phyloP scores from a whole-genome alignment of 2,797 vertebrate genomes.

The Aratinga solstitialis region DNA sequence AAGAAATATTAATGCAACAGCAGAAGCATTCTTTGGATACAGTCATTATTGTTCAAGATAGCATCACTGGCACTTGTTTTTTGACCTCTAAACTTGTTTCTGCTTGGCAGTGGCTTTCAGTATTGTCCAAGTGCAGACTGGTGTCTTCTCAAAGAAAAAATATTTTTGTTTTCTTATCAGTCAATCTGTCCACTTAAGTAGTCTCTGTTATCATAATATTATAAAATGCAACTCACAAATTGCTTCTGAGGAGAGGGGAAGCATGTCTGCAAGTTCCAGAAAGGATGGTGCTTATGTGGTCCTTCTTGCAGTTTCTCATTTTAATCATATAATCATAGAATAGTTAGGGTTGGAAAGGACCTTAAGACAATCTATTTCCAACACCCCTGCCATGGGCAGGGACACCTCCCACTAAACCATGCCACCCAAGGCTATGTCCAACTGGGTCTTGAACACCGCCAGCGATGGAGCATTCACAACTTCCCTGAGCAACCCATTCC shows the following conservation, averaged over 20 bases:
- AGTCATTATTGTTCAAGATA: constrained; percentile 19
- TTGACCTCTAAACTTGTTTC: constrained; percentile 49
- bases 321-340: neutral
- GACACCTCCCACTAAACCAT: too few relatives aligned
- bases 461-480: too few relatives aligned
- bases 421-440: too few relatives aligned
- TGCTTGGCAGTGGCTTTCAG: neutral
- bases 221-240: neutral
- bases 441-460: too few relatives aligned
- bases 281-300: neutral
- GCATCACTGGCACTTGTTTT: neutral
- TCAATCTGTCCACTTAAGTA: constrained; percentile 11
- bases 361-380: too few relatives aligned
- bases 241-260: neutral
- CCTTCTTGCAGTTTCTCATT: neutral
- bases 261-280: neutral
- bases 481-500: too few relatives aligned
- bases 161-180: constrained; percentile 48
- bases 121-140: constrained; percentile 33
- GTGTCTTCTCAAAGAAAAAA: constrained; percentile 44
- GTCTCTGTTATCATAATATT: neutral
- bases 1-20: constrained; percentile 30
- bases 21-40: constrained; percentile 1
- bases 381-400: too few relatives aligned
- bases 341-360: too few relatives aligned